Conservation (phyloP, 2,888 invertebrate genomes). For the Macrophya alboannulata region DNA sequence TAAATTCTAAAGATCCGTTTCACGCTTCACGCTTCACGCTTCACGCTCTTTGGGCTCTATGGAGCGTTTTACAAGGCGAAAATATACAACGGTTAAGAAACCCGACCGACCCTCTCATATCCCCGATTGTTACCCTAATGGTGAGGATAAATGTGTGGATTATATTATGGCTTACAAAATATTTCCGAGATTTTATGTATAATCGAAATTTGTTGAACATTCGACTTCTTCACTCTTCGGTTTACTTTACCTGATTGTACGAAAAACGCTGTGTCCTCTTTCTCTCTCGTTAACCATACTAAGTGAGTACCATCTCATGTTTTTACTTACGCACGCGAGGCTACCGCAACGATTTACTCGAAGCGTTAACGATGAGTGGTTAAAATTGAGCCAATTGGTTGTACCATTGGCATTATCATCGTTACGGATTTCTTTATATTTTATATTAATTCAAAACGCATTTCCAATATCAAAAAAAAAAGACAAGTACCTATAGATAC, state of each 20-base stretch:
- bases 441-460: background rate
- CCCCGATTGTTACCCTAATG: background rate
- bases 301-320: background rate
- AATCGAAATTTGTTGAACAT: background rate
- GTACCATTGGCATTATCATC: background rate
- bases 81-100: background rate
- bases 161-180: background rate
- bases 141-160: background rate
- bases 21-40: slow-evolving; percentile 36
- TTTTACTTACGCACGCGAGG: background rate
- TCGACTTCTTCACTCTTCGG: background rate
- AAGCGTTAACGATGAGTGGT: slow-evolving; percentile 29
- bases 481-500: background rate
- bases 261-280: background rate
- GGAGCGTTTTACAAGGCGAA: background rate
- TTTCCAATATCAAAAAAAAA: background rate
- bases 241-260: background rate
- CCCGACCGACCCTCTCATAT: background rate
- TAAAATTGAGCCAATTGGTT: slow-evolving; percentile 33
- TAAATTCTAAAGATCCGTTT: slow-evolving; percentile 17
- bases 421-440: background rate
- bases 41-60: background rate
- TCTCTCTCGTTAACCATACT: slow-evolving; percentile 6
- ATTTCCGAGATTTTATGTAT: background rate
- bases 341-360: slow-evolving; percentile 19